Conservation (phyloP, 2,888 invertebrate species). For the Lasioglossum vierecki region DNA sequence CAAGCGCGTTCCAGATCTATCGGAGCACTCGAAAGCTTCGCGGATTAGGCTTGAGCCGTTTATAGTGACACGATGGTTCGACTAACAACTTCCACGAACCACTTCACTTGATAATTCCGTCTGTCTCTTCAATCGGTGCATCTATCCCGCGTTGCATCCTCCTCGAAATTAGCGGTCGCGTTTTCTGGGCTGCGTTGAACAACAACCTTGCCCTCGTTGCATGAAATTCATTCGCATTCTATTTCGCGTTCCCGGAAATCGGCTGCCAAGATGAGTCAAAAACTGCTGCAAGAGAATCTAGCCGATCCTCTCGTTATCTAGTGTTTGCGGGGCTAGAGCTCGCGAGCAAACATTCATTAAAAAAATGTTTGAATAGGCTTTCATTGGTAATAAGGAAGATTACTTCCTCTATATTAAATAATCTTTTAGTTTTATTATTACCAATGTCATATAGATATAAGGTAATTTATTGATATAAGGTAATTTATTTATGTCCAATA, state of each 20-base stretch:
- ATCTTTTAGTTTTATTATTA: neutral
- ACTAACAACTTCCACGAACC: conserved; percentile 27
- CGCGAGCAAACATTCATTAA: neutral
- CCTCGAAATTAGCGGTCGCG: neutral
- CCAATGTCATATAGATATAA: too few species aligned
- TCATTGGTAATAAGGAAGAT: neutral
- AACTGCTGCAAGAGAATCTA: neutral
- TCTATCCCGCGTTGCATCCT: neutral
- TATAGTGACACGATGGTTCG: neutral
- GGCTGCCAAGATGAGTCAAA: neutral
- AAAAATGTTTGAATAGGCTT: neutral
- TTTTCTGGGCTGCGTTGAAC: neutral
- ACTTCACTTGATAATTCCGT: conserved; percentile 23
- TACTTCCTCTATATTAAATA: neutral
- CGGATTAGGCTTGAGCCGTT: conserved; percentile 34
- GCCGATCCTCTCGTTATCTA: neutral
- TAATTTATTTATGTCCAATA: too few species aligned
- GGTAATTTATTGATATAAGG: too few species aligned
- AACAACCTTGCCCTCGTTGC: neutral
- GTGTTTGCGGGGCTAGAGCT: neutral
- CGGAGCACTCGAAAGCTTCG: conserved; percentile 8
- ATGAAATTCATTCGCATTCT: neutral
- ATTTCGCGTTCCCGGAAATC: neutral
- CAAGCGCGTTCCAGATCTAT: neutral
- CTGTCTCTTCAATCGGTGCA: neutral